Conservation (phyloP, 2,797 vertebrate species). For the Xenops minutus region DNA sequence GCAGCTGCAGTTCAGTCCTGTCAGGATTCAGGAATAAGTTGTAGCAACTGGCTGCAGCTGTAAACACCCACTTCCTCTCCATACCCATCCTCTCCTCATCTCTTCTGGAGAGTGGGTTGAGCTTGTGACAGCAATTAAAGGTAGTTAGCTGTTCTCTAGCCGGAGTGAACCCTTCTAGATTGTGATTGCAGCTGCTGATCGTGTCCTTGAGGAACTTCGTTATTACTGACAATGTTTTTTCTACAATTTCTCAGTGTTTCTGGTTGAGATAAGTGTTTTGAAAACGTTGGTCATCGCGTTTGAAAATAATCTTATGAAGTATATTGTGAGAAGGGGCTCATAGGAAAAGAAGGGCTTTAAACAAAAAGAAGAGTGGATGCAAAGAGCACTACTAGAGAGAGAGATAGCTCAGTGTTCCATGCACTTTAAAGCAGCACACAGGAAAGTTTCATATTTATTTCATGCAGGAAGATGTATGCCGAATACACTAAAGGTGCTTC, state of each 20-base stretch:
- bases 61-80: neutral
- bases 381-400: neutral
- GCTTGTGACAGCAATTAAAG: neutral
- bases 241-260: neutral
- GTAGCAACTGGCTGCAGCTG: constrained; percentile 7
- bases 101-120: neutral
- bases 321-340: neutral
- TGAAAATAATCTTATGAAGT: neutral
- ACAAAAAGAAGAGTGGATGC: neutral
- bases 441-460: neutral
- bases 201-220: neutral
- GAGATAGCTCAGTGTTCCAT: neutral
- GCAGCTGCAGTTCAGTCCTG: neutral
- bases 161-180: neutral
- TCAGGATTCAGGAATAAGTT: neutral
- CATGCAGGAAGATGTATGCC: neutral
- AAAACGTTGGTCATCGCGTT: neutral
- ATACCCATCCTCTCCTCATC: neutral
- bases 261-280: neutral
- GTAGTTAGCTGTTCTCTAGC: neutral
- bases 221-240: neutral
- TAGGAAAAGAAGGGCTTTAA: neutral
- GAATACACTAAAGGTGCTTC: neutral
- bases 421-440: neutral
- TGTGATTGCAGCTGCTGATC: neutral